These are phyloP conservation scores for Caradrina kadenii DNA, from an alignment of 2,888 invertebrate genomes.

Conservation along the genomic window DNA sequence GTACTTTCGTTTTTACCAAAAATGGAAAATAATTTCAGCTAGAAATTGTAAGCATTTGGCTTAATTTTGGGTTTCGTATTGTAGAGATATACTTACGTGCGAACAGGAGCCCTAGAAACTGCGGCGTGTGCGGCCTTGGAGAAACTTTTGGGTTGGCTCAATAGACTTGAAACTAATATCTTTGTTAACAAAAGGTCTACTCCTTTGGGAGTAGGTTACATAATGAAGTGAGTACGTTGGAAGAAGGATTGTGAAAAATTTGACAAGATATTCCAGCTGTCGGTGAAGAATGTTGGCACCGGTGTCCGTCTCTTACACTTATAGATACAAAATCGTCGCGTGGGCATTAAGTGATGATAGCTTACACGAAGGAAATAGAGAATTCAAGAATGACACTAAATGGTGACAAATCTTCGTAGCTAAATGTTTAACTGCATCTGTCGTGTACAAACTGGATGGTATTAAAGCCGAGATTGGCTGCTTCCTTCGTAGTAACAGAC, in stretches of 20 bases:
- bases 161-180: constrained; percentile 55
- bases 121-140: constrained; percentile 31
- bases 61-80: constrained; percentile 22
- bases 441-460: constrained; percentile 39
- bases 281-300: constrained; percentile 40
- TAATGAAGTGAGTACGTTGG: constrained; percentile 35
- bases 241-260: constrained; percentile 32
- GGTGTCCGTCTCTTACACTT: constrained; percentile 12
- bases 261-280: constrained; percentile 43
- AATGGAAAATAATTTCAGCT: constrained; percentile 23
- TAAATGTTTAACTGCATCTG: constrained; percentile 45
- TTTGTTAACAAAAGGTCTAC: constrained; percentile 50
- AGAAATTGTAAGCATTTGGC: constrained; percentile 16
- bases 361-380: constrained; percentile 51
- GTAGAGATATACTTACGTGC: constrained; percentile 7
- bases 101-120: constrained; percentile 32
- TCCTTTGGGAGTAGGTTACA: constrained; percentile 35
- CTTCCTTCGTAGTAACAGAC: constrained; percentile 46
- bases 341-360: constrained; percentile 58
- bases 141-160: constrained; percentile 51
- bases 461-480: constrained; percentile 46
- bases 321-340: constrained; percentile 43
- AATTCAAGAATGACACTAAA: constrained; percentile 50
- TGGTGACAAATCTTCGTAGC: constrained; percentile 43
- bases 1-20: constrained; percentile 18